Percentiles rank a stretch among this genome's conserved stretches.
Conservation (phyloP, 2,797 vertebrate species). For the Thunnus albacares region DNA sequence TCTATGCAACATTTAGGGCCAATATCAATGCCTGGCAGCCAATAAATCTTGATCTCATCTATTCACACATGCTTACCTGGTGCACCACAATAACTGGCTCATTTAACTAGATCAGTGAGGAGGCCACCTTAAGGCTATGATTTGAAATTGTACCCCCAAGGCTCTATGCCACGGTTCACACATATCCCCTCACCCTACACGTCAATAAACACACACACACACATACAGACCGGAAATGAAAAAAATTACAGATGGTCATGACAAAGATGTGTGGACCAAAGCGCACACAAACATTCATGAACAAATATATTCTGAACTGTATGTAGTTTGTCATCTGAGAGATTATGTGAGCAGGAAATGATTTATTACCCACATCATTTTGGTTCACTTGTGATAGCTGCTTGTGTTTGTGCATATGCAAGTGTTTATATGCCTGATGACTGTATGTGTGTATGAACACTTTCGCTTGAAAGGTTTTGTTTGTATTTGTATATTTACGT, state of each 20-base stretch:
- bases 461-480: conserved; percentile 7
- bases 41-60: conserved; percentile 49
- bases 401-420: background rate
- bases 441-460: background rate
- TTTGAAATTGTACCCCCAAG: conserved; percentile 64
- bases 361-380: conserved; percentile 63
- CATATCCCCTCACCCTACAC: conserved; percentile 31
- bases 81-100: conserved; percentile 49
- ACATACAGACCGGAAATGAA: conserved; percentile 55
- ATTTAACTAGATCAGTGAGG: conserved; percentile 70
- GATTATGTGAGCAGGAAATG: conserved; percentile 63
- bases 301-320: conserved; percentile 60
- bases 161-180: conserved; percentile 50
- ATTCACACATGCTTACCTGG: conserved; percentile 66
- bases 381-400: conserved; percentile 28
- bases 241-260: conserved; percentile 30
- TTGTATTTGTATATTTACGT: conserved; percentile 17
- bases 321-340: conserved; percentile 65
- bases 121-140: conserved; percentile 60
- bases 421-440: conserved; percentile 28
- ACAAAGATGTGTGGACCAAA: conserved; percentile 6
- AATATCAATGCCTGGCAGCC: conserved; percentile 19
- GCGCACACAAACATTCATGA: conserved; percentile 34
- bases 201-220: conserved; percentile 1
- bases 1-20: conserved; percentile 18